phyloP scores from a whole-genome alignment of 1,140 invertebrate species.

The Drosophila chauvacae region DNA sequence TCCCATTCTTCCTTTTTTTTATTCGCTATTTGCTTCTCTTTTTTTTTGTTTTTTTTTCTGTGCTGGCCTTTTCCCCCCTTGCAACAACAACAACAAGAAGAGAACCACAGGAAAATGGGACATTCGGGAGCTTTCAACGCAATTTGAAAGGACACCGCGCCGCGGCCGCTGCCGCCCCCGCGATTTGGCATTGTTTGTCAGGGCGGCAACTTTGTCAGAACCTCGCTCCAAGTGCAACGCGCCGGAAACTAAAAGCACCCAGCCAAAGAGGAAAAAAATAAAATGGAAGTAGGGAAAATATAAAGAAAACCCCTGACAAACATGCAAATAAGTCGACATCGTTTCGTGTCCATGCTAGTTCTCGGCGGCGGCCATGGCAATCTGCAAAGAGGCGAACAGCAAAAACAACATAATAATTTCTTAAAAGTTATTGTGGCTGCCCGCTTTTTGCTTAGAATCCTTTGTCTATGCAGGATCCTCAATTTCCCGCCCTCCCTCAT shows the following conservation, averaged over 20 bases:
- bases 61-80: constrained; percentile 60
- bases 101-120: constrained; percentile 56
- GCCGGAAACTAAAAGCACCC: constrained; percentile 65
- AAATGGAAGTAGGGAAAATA: not conserved
- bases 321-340: constrained; percentile 65
- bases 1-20: constrained; percentile 42
- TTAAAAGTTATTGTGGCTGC: constrained; percentile 60
- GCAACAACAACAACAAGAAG: not conserved
- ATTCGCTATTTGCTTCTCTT: constrained; percentile 40
- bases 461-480: constrained; percentile 59
- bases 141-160: constrained; percentile 61
- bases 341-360: constrained; percentile 41
- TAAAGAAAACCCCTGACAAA: constrained; percentile 13
- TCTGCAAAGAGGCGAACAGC: constrained; percentile 13
- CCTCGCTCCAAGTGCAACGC: constrained; percentile 58
- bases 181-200: constrained; percentile 75
- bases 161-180: constrained; percentile 49
- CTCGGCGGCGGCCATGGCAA: constrained; percentile 25
- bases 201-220: constrained; percentile 58
- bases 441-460: constrained; percentile 37
- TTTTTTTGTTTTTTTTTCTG: constrained; percentile 11
- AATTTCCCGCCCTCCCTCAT: not conserved
- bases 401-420: constrained; percentile 57
- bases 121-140: constrained; percentile 80
- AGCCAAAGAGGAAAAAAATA: constrained; percentile 35